A percentile compares a stretch with the other conserved stretches of the same genome.
Conservation (phyloP, 1,140 invertebrate genomes). For the Stegodyphus dumicola region DNA sequence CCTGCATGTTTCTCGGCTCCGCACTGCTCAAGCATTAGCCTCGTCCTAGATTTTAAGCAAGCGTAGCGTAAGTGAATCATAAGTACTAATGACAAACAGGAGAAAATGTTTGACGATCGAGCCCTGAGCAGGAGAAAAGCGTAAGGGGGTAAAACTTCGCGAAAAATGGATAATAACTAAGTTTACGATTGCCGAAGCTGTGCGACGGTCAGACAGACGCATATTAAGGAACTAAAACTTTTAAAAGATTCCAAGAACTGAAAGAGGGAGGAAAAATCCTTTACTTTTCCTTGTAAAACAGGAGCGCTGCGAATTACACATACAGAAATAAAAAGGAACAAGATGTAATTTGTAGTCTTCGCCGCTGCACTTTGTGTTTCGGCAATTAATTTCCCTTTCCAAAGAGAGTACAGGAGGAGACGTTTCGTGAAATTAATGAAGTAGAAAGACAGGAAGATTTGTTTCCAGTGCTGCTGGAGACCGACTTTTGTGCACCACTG, state of each 20-base stretch:
- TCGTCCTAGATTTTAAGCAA: constrained; percentile 54
- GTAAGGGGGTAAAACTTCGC: constrained; percentile 16
- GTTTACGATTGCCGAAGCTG: constrained; percentile 46
- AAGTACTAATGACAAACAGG: constrained; percentile 59
- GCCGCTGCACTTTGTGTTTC: constrained; percentile 40
- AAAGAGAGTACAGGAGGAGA: neutral
- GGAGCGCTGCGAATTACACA: neutral
- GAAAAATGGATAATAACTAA: constrained; percentile 60
- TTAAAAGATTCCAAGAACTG: constrained; percentile 44
- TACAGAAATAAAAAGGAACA: constrained; percentile 31
- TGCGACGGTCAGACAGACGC: constrained; percentile 12
- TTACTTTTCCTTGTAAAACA: constrained; percentile 4
- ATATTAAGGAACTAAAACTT: constrained; percentile 55
- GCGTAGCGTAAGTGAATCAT: constrained; percentile 58
- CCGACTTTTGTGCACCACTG: neutral
- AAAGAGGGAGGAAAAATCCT: neutral
- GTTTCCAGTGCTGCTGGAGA: neutral
- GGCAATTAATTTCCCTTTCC: constrained; percentile 56
- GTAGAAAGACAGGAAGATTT: constrained; percentile 22
- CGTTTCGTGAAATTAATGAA: constrained; percentile 50
- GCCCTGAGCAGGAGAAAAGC: neutral
- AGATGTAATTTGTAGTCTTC: constrained; percentile 53
- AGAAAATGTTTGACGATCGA: constrained; percentile 55
- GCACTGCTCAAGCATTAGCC: constrained; percentile 52
- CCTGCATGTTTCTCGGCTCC: constrained; percentile 16